Percentiles rank a stretch among this genome's conserved stretches.
Conservation (phyloP, 2,113 vertebrate genomes). For the Cyanoderma ruficeps region DNA sequence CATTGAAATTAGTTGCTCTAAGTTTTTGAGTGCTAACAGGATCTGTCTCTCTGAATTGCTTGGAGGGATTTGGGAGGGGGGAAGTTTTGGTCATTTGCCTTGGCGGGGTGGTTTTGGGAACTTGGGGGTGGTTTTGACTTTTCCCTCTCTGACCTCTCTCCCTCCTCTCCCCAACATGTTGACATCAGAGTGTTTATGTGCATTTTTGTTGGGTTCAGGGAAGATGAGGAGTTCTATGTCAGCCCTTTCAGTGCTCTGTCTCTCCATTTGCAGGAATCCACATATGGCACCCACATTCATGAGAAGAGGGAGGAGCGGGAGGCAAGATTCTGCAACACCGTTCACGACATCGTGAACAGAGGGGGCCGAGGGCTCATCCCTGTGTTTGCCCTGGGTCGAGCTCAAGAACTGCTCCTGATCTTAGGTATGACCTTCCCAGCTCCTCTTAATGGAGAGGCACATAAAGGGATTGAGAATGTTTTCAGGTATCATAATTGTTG, state of each 20-base stretch:
- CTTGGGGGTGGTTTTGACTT: neutral
- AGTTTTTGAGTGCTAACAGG: neutral
- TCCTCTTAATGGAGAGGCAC: neutral
- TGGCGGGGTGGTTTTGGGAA: neutral
- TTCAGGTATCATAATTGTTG: neutral
- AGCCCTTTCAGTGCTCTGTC: neutral
- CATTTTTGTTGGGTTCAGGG: neutral
- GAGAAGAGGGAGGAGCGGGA: constrained; percentile 96
- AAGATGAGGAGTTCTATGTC: neutral
- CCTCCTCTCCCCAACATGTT: rapidly evolving
- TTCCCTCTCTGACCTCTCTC: neutral
- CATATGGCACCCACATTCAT: constrained; percentile 95
- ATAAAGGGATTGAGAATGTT: neutral
- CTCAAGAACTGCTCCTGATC: constrained; percentile 95
- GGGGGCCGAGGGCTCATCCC: constrained; percentile 95
- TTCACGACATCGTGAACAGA: constrained; percentile 95
- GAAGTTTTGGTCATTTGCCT: neutral
- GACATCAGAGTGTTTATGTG: neutral
- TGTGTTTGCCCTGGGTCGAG: constrained; percentile 92
- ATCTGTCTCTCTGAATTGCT: neutral
- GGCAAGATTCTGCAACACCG: constrained; percentile 94
- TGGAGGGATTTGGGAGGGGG: neutral
- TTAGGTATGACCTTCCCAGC: constrained; percentile 76
- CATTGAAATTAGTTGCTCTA: neutral
- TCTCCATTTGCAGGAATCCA: constrained; percentile 83